These are phyloP conservation scores for Hemicentrotus pulcherrimus DNA, from an alignment of 35 echinoderm and acorn worm genomes.

Conservation along the genomic window DNA sequence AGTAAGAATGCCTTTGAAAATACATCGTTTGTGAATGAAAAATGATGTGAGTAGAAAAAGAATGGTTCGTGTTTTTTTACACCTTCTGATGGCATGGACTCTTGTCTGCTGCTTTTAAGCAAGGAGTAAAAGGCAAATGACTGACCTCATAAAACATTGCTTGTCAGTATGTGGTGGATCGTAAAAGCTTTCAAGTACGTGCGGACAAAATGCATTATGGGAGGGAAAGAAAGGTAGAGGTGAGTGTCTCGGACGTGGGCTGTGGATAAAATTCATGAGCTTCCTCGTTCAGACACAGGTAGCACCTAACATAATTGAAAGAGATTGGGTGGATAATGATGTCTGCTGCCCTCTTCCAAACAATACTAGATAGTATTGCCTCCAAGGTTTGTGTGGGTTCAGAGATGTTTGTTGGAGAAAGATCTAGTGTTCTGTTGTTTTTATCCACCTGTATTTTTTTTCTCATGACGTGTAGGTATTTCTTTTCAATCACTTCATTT, in stretches of 20 bases:
- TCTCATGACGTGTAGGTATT: background rate
- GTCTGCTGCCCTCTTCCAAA: background rate
- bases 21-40: too few species aligned
- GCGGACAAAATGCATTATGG: background rate
- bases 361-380: background rate
- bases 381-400: background rate
- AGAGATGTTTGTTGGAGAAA: background rate
- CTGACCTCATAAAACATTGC: too few species aligned
- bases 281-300: background rate
- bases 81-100: too few species aligned
- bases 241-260: background rate
- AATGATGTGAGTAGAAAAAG: too few species aligned
- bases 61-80: too few species aligned
- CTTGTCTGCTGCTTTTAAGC: too few species aligned
- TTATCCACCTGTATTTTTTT: background rate
- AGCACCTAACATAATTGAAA: background rate
- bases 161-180: too few species aligned
- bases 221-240: background rate
- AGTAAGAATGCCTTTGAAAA: too few species aligned
- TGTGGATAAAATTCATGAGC: background rate
- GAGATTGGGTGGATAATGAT: background rate
- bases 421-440: background rate
- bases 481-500: background rate
- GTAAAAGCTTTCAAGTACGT: background rate
- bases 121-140: too few species aligned